Evolutionary conservation across 2,797 vertebrate species (phyloP).

Genomic region (Gephyroberyx darwinii): DNA sequence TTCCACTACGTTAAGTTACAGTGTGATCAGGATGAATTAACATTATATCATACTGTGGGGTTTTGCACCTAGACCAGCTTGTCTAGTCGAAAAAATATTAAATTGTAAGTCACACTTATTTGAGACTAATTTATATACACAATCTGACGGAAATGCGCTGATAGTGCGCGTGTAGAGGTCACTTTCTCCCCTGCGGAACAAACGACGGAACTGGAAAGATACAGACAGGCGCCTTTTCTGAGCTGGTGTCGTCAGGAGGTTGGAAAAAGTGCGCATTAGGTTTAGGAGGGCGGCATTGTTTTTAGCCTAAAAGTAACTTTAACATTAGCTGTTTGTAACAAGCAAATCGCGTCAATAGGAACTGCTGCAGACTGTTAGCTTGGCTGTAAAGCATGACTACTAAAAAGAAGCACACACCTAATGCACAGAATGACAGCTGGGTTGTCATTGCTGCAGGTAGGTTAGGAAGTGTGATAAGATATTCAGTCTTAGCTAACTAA

Average conservation of each 20-base stretch:
- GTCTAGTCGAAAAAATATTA: fast-evolving
- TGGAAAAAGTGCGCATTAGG: neutral
- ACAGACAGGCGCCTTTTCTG: constrained; percentile 70
- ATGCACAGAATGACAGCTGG: constrained; percentile 76
- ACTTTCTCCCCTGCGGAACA: neutral
- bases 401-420: constrained; percentile 78
- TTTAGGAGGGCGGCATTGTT: neutral
- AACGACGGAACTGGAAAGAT: constrained; percentile 9
- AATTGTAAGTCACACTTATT: neutral
- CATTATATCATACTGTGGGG: neutral
- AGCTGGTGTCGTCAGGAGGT: constrained; percentile 37
- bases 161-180: fast-evolving
- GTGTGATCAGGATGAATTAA: neutral
- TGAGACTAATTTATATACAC: neutral
- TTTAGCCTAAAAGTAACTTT: neutral
- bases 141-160: fast-evolving
- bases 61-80: fast-evolving
- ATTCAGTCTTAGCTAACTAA: constrained; percentile 4
- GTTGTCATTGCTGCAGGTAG: constrained; percentile 83
- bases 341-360: neutral
- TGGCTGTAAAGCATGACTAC: constrained; percentile 66
- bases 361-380: neutral
- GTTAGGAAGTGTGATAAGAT: neutral
- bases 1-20: constrained; percentile 40
- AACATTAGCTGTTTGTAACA: neutral